Base-by-base conservation (phyloP, 2,797 vertebrate genomes). In the Steatocranus sp. region DNA sequence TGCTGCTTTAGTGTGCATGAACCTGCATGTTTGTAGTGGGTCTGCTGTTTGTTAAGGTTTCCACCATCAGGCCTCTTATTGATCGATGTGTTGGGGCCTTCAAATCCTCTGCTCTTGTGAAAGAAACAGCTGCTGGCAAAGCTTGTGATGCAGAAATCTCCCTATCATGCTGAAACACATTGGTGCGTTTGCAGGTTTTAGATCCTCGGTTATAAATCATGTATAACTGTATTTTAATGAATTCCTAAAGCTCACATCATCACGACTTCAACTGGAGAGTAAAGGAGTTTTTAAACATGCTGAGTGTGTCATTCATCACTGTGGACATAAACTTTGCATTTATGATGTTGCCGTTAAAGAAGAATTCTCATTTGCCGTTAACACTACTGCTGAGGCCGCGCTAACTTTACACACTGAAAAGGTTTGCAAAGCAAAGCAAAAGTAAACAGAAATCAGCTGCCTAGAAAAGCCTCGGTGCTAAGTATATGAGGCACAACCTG, bases 1-100 rank as follows among this genome's bases (percentile, higher is more conserved):
- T 91, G 94, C 94, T 96, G 94, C 93, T 86, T 93, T 94, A 94
- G 89, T 95, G 85, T 95, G 94, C 94, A 92, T 89, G 92, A 91
- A 93, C 78, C 83, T 96, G 96, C 95, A 95, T 96, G 96, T 90
- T 27, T 73, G 84, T 56, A 54, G 80, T 75, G 34, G 80, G 88
- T 61, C 36, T 80, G 70, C 68, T 84, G 8, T 86, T 73, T 78
- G 73, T 84, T 85, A 10, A 54, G 1, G 25, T 75, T 90, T 89
- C 70, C 63, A 76, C 49, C 48, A 58, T 48, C 84, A 38, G 85
- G 88, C 77, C 91, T 83, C 73, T 91, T 79, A 89, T 66, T 86
- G 81, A 91, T 89, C 23, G 18, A 83, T 89, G 83, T 90, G 82
- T 86, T 89, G 83, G 79, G 80, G 48, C 85, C 51, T 32, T 83